Conservation (phyloP, 64 coral and sea anemone species). For the Montipora capricornis region DNA sequence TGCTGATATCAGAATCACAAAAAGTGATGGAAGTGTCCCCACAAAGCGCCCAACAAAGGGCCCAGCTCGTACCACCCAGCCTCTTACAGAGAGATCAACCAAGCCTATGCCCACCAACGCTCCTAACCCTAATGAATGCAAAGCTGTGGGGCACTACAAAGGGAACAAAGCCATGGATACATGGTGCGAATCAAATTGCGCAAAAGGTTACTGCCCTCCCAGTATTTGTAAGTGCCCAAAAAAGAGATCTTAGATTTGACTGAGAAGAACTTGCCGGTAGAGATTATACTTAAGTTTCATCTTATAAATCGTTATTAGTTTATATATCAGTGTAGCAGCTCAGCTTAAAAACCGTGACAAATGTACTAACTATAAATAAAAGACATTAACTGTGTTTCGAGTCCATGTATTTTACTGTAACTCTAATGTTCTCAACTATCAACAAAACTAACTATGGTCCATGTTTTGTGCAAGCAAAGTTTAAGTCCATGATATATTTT, state of each 20-base stretch:
- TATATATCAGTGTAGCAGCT: no score
- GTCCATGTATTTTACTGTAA: no score
- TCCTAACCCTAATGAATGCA: slow-evolving; percentile 64
- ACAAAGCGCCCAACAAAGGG: slow-evolving; percentile 35
- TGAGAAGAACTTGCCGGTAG: not conserved
- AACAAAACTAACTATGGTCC: no score
- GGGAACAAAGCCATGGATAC: slow-evolving; percentile 27
- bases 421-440: no score
- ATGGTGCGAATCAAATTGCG: slow-evolving; percentile 67
- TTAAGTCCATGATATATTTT: no score
- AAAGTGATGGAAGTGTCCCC: slow-evolving; percentile 43
- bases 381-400: no score
- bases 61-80: slow-evolving; percentile 22
- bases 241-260: not conserved
- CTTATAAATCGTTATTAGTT: not conserved
- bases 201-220: slow-evolving; percentile 42
- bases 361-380: no score
- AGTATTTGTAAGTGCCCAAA: slow-evolving; percentile 20
- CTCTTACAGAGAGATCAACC: not conserved
- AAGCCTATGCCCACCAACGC: slow-evolving; percentile 11
- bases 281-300: not conserved
- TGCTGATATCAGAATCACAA: slow-evolving; percentile 70
- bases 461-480: no score
- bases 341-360: no score
- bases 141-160: slow-evolving; percentile 19